Conservation (phyloP, 1,140 invertebrate genomes). For the Dendrolimus kikuchii region DNA sequence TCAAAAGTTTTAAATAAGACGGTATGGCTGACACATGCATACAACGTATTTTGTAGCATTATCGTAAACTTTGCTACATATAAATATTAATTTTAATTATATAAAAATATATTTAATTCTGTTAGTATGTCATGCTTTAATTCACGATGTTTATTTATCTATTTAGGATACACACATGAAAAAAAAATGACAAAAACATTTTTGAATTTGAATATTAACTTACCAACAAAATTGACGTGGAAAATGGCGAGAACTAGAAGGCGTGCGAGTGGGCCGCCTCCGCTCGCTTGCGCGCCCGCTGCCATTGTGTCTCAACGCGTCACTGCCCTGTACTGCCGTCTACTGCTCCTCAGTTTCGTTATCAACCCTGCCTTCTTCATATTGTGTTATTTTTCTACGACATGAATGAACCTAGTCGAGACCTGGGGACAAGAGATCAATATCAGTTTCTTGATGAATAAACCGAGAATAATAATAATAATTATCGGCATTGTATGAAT, state of each 20-base stretch:
- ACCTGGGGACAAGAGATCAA: neutral
- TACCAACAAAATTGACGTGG: constrained; percentile 65
- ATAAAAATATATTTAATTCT: no score
- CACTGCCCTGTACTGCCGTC: constrained; percentile 42
- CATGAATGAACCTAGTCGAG: neutral
- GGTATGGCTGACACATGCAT: no score
- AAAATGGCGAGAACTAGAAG: constrained; percentile 52
- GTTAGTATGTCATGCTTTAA: no score
- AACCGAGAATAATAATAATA: no score
- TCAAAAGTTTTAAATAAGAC: no score
- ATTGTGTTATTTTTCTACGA: constrained; percentile 12
- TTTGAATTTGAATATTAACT: constrained; percentile 13
- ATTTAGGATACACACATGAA: no score
- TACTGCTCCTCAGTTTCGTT: constrained; percentile 21
- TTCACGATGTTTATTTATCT: no score
- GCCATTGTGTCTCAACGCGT: constrained; percentile 55
- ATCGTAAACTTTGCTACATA: no score
- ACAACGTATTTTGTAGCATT: no score
- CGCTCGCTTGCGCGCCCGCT: constrained; percentile 32
- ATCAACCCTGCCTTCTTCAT: constrained; percentile 15
- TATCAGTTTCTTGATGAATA: no score
- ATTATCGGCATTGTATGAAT: no score
- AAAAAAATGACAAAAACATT: neutral
- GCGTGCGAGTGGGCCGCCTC: constrained; percentile 48
- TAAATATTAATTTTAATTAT: no score